A percentile compares a stretch with the other conserved stretches of the same genome.
phyloP scores from a whole-genome alignment of 2,113 vertebrate genomes.

The Chelonoidis abingdonii region DNA sequence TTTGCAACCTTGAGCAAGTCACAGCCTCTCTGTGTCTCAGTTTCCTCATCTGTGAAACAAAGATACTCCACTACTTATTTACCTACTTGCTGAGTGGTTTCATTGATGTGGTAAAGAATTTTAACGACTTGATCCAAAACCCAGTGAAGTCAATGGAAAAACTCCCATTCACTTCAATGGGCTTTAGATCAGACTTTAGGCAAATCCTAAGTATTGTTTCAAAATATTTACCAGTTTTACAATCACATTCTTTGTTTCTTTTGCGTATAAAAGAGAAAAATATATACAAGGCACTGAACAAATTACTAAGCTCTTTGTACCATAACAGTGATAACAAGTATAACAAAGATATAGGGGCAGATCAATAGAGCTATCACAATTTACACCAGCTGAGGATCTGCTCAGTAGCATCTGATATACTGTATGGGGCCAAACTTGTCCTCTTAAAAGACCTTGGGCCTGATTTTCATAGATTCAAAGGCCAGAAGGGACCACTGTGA shows the following conservation, averaged over 20 bases:
- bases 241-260: background rate
- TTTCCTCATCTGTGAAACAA: rapidly evolving
- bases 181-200: background rate
- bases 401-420: rapidly evolving
- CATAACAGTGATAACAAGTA: background rate
- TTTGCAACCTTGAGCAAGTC: background rate
- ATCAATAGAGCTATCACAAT: background rate
- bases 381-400: background rate
- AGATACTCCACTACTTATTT: rapidly evolving
- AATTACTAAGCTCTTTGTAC: background rate
- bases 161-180: background rate
- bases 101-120: background rate
- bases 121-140: background rate
- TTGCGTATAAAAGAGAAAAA: background rate
- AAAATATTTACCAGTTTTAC: background rate
- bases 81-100: background rate
- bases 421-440: background rate
- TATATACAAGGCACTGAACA: background rate
- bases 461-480: background rate
- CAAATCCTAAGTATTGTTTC: background rate
- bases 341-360: background rate
- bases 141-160: background rate
- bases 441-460: background rate
- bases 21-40: background rate
- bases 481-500: background rate